These are phyloP conservation scores for Cetonia aurata DNA, from an alignment of 2,888 invertebrate genomes.

Conservation along the genomic window DNA sequence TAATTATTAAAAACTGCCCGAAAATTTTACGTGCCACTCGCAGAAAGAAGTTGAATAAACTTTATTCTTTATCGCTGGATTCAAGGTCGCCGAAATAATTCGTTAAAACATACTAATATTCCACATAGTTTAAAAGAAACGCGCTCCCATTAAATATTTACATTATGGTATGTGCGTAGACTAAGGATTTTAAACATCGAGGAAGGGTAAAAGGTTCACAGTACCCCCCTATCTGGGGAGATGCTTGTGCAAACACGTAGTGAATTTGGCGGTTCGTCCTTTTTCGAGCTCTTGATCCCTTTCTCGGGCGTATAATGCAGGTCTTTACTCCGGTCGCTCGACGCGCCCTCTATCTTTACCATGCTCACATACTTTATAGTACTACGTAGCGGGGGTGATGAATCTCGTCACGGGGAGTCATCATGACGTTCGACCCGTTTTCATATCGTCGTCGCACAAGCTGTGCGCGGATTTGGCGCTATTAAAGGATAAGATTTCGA, in stretches of 20 bases:
- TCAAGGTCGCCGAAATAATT: too few relatives aligned
- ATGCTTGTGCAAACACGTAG: slow-evolving; percentile 17
- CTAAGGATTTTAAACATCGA: too few relatives aligned
- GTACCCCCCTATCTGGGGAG: not conserved
- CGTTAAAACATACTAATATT: too few relatives aligned
- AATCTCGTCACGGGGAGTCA: slow-evolving; percentile 14
- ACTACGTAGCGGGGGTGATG: not conserved
- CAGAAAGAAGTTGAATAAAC: too few relatives aligned
- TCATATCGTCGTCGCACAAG: slow-evolving; percentile 26
- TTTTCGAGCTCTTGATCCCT: slow-evolving; percentile 26
- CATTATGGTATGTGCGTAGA: too few relatives aligned
- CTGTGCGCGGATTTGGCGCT: not conserved
- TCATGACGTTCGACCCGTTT: slow-evolving; percentile 11
- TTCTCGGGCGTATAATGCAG: slow-evolving; percentile 15
- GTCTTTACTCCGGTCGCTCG: slow-evolving; percentile 19
- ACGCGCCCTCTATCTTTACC: slow-evolving; percentile 18
- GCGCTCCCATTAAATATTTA: too few relatives aligned
- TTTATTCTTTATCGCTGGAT: too few relatives aligned
- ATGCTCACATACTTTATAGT: slow-evolving; percentile 15
- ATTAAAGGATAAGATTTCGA: too few relatives aligned
- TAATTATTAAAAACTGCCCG: too few relatives aligned
- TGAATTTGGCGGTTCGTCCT: slow-evolving; percentile 15
- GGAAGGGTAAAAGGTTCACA: slow-evolving; percentile 4
- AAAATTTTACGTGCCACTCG: too few relatives aligned
- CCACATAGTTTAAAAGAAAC: too few relatives aligned